Conservation (phyloP, 2,888 invertebrate species). For the Malacosoma neustria region DNA sequence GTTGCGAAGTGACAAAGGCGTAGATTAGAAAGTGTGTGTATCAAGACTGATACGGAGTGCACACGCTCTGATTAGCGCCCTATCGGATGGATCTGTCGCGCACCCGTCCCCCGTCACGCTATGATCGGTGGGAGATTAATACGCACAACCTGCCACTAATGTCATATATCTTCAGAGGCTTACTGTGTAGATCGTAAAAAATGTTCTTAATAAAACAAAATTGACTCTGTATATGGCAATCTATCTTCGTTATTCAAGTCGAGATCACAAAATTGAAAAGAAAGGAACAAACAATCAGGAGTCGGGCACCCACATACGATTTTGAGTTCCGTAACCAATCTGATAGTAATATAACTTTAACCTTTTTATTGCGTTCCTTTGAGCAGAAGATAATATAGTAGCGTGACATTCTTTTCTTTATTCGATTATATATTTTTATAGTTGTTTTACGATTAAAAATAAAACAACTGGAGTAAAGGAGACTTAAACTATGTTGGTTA, state of each 20-base stretch:
- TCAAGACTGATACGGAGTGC: slow-evolving; percentile 60
- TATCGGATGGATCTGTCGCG: slow-evolving; percentile 67
- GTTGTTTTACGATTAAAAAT: too few species aligned
- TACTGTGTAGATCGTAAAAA: slow-evolving; percentile 2
- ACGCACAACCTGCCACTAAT: not conserved
- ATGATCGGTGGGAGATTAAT: slow-evolving; percentile 1
- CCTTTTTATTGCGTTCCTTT: not conserved
- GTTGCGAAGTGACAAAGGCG: slow-evolving; percentile 65
- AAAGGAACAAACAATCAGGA: not conserved
- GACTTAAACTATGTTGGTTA: too few species aligned
- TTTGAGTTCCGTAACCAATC: not conserved
- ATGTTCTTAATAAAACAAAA: slow-evolving; percentile 6
- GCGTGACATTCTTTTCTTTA: not conserved
- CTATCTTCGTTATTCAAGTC: not conserved
- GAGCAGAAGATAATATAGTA: not conserved
- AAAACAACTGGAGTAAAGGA: too few species aligned
- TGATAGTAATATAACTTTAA: not conserved
- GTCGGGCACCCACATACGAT: not conserved
- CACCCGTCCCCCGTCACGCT: slow-evolving; percentile 23
- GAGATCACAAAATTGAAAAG: not conserved
- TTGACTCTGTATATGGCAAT: not conserved
- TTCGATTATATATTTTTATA: too few species aligned
- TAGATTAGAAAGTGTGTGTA: slow-evolving; percentile 72
- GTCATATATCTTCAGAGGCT: not conserved
- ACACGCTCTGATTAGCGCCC: slow-evolving; percentile 70